Evolutionary conservation across 2,797 vertebrate genomes (phyloP), one percentile per base, ranked within the genome.

Genomic region (Megalops cyprinoides): DNA sequence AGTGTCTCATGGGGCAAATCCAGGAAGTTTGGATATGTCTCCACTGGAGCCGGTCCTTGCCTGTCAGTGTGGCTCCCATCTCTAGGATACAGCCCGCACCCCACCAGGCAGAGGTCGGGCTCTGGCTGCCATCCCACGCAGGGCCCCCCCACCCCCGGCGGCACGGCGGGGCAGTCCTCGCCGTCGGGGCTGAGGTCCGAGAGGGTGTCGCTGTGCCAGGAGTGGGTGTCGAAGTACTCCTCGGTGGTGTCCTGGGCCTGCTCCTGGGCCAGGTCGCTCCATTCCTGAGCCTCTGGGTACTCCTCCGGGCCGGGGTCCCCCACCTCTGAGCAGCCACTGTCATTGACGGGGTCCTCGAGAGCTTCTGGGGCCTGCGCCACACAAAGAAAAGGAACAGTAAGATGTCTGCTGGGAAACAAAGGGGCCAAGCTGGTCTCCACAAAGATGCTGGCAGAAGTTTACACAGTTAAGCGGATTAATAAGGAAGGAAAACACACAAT

Each of bases 141-240:
- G 46, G 75, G 74, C n/a, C 56, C 3, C 49, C 75, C 82, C 14
- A 62, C 39, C 34, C 42, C 56, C 42, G 46, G 78, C 23, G 81
- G 55, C 3, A 79, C 71, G 2, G 28, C 37, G 78, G 78, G 83
- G 76, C 53, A 78, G 3, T 86, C 81, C 69, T 87, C 83, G 82
- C 74, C 42, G 37, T 31, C 80, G 67, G 0, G 74, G 82, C 90
- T 92, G 8, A 91, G 86, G 83, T 95, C 92, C 5, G 92, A 94
- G 49, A 86, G 86, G 81, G 90, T 92, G 76, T 92, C 92, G 48
- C 92, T 93, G 71, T 93, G 90, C 81, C 90, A 92, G 15, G 92
- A 94, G 44, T 85, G 79, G 0, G 92, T 93, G 86, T 95, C 94
- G 86, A 87, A 94, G 84, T 94, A 94, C 82, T 93, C 88, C 34